phyloP scores from a whole-genome alignment of 2,888 invertebrate species.

The Aproaerema taeniolella region DNA sequence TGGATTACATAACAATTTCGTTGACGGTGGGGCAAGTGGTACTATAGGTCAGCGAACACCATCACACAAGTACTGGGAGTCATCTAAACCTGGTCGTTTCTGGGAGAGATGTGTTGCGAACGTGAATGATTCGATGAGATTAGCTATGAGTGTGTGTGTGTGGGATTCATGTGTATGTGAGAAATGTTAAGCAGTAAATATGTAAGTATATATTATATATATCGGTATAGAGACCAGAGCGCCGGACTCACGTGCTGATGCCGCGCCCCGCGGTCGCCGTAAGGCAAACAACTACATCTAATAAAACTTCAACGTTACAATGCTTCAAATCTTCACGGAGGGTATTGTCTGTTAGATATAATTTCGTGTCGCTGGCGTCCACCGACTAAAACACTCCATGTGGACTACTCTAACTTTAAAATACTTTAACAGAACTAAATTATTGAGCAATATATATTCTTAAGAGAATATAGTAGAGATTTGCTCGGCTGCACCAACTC shows the following conservation, averaged over 20 bases:
- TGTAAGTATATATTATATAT: too few species aligned
- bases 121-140: conserved; percentile 29
- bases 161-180: too few species aligned
- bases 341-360: conserved; percentile 76
- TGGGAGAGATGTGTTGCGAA: conserved; percentile 30
- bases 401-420: conserved; percentile 69
- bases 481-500: conserved; percentile 76
- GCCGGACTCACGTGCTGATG: conserved; percentile 49
- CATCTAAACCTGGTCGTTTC: conserved; percentile 28
- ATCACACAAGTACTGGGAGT: conserved; percentile 55
- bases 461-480: conserved; percentile 74
- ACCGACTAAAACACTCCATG: conserved; percentile 55
- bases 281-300: conserved; percentile 72
- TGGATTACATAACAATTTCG: conserved; percentile 74
- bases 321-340: conserved; percentile 65
- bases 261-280: conserved; percentile 56
- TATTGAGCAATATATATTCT: conserved; percentile 76
- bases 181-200: conserved; percentile 3
- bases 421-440: conserved; percentile 73
- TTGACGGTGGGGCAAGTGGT: conserved; percentile 71
- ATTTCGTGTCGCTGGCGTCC: conserved; percentile 61
- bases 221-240: too few species aligned
- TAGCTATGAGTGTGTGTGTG: conserved; percentile 11
- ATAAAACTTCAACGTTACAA: conserved; percentile 64
- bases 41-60: conserved; percentile 55